Base-by-base conservation (phyloP, 2,888 invertebrate species). In the Digitonthophagus gazella region DNA sequence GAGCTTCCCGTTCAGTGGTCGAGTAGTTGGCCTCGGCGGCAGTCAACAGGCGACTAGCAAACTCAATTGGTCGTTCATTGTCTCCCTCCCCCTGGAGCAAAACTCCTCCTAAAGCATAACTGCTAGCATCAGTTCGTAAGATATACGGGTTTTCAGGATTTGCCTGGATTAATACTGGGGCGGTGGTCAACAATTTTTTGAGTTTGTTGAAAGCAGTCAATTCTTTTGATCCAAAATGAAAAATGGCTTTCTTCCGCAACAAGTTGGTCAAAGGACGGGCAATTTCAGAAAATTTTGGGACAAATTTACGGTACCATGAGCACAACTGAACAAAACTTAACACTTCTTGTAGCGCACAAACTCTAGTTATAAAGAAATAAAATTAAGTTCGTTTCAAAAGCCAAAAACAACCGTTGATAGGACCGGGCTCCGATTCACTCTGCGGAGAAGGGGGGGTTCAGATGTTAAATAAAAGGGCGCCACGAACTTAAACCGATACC, bases 1-100 rank as follows among this genome's bases (percentile, higher is more conserved):
- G 69, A 1, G 71, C 70, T 67, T 56, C 82, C 28, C 77, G 75
- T 68, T 83, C 80, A 0, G 78, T 79, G 1, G 78, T 77, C 0
- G 77, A 72, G 67, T 82, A 81, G 16, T 77, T 79, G 6, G 55
- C 22, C 64, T 73, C 72, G 6, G 74, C 20, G 28, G 72, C 56
- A 66, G 71, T 64, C 71, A 74, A 72, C 3, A 70, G 56, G 8
- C 68, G 66, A 64, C 73, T 72, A 22, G 67, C 67, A 15, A 14
- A 67, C 22, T 61, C 28, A 1, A 58, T n/a, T 8, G 67, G 28
- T 1, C 16, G 14, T 8, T 28, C 58, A n/a, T 61, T 19, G 4
- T n/a, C 15, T n/a, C 67, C 67, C 61, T 61, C 58, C 58, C 72
- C 69, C 69, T 71, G 72, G 8, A 69, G 61, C 14, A 71, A 22